These are phyloP conservation scores for Damaliscus lunatus DNA, from an alignment of 2,113 vertebrate species.

Conservation along the genomic window DNA sequence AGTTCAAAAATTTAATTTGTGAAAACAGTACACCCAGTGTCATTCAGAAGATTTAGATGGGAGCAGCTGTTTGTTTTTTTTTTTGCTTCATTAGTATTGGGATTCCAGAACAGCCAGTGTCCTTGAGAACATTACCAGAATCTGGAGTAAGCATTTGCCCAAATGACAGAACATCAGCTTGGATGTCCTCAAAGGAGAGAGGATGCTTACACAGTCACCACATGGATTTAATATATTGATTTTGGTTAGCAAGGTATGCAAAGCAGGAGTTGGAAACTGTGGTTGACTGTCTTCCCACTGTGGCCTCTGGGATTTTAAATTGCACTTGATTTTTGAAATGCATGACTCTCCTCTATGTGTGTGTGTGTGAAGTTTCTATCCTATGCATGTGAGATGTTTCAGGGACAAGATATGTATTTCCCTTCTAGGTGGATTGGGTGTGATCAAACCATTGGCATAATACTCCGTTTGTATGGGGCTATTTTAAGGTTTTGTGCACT, in stretches of 20 bases:
- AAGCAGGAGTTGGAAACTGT: not conserved
- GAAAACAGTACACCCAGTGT: not conserved
- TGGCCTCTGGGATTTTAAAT: not conserved
- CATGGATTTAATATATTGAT: not conserved
- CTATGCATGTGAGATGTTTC: not conserved
- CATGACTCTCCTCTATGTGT: not conserved
- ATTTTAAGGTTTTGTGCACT: not conserved
- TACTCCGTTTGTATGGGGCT: not conserved
- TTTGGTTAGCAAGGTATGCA: not conserved
- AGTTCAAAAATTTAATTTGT: slow-evolving; percentile 10
- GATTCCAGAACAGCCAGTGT: not conserved
- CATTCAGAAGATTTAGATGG: not conserved
- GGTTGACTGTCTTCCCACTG: not conserved
- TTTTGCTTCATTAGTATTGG: not conserved
- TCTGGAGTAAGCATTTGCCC: not conserved
- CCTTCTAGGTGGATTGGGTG: not conserved
- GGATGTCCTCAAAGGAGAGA: not conserved
- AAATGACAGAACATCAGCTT: not conserved
- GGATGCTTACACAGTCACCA: not conserved
- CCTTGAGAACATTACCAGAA: not conserved
- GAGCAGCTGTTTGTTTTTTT: not conserved
- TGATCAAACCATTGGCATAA: not conserved
- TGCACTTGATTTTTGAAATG: not conserved
- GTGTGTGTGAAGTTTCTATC: not conserved
- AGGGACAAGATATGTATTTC: not conserved